A percentile compares a stretch with the other conserved stretches of the same genome.
phyloP scores from a whole-genome alignment of 2,888 invertebrate species.

The Aphodius granarius region DNA sequence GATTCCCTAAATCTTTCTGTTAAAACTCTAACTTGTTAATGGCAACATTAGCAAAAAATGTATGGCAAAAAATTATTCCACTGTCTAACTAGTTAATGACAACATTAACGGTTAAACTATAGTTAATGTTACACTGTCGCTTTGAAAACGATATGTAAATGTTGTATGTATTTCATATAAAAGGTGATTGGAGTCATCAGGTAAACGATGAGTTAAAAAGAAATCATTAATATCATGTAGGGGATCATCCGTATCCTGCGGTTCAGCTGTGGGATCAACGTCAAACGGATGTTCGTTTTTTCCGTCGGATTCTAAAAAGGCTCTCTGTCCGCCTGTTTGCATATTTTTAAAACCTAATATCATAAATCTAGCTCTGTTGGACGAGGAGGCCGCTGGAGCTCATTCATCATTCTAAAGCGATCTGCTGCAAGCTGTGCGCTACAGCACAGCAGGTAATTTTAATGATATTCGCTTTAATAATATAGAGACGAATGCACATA shows the following conservation, averaged over 20 bases:
- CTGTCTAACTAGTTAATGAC: no score
- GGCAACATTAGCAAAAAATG: no score
- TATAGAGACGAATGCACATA: constrained; percentile 9
- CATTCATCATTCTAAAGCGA: constrained; percentile 33
- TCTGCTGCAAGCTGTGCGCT: constrained; percentile 15
- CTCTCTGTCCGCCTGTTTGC: constrained; percentile 34
- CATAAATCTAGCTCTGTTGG: constrained; percentile 35
- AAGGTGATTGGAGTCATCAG: neutral
- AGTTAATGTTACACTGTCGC: no score
- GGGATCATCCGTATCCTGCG: neutral
- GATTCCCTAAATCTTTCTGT: no score
- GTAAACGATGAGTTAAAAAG: neutral
- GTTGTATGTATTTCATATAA: neutral
- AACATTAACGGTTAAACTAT: no score
- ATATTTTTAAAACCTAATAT: constrained; percentile 39
- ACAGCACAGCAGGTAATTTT: constrained; percentile 37
- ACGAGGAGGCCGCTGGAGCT: constrained; percentile 30
- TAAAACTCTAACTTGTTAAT: no score
- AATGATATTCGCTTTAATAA: constrained; percentile 30
- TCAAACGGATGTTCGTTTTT: neutral
- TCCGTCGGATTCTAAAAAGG: neutral
- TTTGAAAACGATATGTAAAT: no score
- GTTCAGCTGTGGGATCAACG: neutral
- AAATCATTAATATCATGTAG: neutral
- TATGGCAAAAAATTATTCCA: no score